Percentiles rank a stretch among this genome's conserved stretches.
Conservation (phyloP, 2,888 invertebrate genomes). For the Notodonta dromedarius region DNA sequence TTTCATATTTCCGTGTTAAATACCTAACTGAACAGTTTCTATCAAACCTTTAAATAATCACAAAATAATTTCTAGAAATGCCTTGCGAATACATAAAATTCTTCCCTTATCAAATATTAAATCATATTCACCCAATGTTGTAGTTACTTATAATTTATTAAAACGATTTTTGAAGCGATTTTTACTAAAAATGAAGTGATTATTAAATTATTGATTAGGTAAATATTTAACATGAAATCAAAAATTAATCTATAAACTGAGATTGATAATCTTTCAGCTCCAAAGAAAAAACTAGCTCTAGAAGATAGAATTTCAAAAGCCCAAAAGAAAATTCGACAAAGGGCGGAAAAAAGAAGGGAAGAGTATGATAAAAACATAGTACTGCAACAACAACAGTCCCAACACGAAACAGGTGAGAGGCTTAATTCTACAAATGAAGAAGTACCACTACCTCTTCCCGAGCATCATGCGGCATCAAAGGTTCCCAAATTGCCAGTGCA, state of each 20-base stretch:
- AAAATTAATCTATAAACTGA: not conserved
- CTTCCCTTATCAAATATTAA: too few species aligned
- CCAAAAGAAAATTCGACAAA: slow-evolving; percentile 60
- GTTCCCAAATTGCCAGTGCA: slow-evolving; percentile 28
- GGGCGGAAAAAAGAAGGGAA: slow-evolving; percentile 50
- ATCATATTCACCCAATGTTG: too few species aligned
- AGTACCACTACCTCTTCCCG: not conserved
- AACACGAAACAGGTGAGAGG: slow-evolving; percentile 4
- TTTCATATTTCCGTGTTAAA: slow-evolving; percentile 16
- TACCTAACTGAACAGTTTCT: not conserved
- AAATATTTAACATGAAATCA: too few species aligned
- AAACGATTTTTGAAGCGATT: too few species aligned
- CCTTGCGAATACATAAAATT: too few species aligned
- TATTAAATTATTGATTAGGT: too few species aligned
- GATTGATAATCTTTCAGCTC: slow-evolving; percentile 47
- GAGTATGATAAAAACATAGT: slow-evolving; percentile 37
- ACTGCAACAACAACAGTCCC: slow-evolving; percentile 7
- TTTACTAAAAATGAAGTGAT: too few species aligned
- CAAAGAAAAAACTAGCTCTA: slow-evolving; percentile 47
- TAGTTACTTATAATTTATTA: too few species aligned
- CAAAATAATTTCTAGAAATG: too few species aligned
- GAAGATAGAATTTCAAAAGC: slow-evolving; percentile 65
- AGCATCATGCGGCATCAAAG: not conserved
- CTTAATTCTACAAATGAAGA: slow-evolving; percentile 9
- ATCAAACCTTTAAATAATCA: too few species aligned